Conservation (phyloP, 2,113 vertebrate genomes). For the Carassius carassius region DNA sequence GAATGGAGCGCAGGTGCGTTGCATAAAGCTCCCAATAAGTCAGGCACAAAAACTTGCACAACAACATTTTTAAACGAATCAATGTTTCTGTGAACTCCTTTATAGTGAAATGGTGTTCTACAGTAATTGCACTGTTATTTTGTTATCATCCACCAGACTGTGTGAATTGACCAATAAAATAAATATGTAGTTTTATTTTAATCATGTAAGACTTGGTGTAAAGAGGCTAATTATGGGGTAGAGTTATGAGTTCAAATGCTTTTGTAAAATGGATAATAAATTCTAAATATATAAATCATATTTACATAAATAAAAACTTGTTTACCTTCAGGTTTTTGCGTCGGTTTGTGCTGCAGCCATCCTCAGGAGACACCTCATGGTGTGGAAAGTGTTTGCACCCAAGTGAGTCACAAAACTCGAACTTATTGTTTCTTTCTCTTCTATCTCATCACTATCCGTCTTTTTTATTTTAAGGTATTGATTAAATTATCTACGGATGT, state of each 20-base stretch:
- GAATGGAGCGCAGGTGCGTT: slow-evolving; percentile 84
- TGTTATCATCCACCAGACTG: neutral
- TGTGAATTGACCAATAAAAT: neutral
- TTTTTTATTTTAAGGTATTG: neutral
- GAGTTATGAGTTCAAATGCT: neutral
- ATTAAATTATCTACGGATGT: neutral
- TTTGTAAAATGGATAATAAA: neutral
- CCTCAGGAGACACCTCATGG: slow-evolving; percentile 97
- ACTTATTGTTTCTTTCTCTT: slow-evolving; percentile 52
- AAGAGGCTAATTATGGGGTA: neutral
- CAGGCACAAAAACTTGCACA: too few relatives aligned
- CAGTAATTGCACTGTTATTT: neutral
- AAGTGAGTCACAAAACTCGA: slow-evolving; percentile 81
- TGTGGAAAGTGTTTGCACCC: slow-evolving; percentile 98
- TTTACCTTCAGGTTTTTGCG: slow-evolving; percentile 83
- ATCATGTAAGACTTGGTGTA: neutral
- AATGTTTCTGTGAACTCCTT: neutral
- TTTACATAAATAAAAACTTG: neutral
- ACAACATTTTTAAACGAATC: neutral
- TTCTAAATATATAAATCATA: neutral
- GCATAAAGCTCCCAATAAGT: neutral
- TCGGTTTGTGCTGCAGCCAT: slow-evolving; percentile 90
- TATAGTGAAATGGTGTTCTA: neutral
- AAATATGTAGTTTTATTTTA: neutral
- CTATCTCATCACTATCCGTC: neutral